phyloP scores from a whole-genome alignment of 2,113 vertebrate species.

The Gymnarchus niloticus region DNA sequence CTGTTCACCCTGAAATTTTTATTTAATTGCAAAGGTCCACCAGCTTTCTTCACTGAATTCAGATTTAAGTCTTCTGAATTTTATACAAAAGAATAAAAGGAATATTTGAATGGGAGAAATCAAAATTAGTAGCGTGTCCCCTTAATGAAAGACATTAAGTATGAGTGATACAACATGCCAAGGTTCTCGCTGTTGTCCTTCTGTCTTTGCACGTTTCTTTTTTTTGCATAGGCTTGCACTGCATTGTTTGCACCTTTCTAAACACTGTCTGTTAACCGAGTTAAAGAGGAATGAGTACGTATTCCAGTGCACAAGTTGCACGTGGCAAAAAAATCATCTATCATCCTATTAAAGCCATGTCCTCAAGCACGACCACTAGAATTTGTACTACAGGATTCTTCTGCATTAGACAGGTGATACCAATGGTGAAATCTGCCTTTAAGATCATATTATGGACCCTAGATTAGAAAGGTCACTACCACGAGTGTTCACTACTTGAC shows the following conservation, averaged over 20 bases:
- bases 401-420: background rate
- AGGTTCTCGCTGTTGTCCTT: background rate
- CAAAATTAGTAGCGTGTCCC: background rate
- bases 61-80: background rate
- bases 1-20: background rate
- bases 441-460: background rate
- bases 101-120: background rate
- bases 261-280: too few species aligned
- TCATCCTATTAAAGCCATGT: background rate
- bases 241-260: too few species aligned
- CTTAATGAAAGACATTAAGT: background rate
- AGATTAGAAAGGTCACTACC: background rate
- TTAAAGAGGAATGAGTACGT: too few species aligned
- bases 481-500: too few species aligned
- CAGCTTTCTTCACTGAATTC: background rate
- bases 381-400: background rate
- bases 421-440: too few species aligned
- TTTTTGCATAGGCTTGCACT: too few species aligned
- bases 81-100: background rate
- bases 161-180: background rate
- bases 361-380: background rate
- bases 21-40: background rate
- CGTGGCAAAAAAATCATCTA: too few species aligned
- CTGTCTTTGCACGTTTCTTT: too few species aligned
- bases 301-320: too few species aligned